Evolutionary conservation across 1,140 invertebrate species (phyloP).

Genomic region (Lithobius niger): DNA sequence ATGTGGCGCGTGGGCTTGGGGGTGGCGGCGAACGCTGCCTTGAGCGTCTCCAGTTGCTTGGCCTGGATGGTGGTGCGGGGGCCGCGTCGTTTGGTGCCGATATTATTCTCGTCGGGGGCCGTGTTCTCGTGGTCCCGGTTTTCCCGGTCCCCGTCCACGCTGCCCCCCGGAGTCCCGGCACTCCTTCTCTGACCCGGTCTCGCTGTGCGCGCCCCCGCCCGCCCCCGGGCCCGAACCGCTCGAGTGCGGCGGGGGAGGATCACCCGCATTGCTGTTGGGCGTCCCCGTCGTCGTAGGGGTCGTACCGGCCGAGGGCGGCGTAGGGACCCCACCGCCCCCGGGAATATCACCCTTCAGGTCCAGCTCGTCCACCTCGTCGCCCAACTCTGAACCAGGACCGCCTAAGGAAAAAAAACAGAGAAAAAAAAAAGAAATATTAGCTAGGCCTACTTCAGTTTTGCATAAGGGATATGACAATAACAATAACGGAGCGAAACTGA

Average conservation of each 20-base stretch:
- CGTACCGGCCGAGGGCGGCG: conserved; percentile 17
- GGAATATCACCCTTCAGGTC: conserved; percentile 27
- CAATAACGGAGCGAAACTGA: too few relatives aligned
- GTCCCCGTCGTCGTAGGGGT: conserved; percentile 27
- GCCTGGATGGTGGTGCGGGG: conserved; percentile 98
- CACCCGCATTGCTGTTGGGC: conserved; percentile 22
- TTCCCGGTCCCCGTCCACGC: conserved; percentile 68
- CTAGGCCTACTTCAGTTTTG: too few relatives aligned
- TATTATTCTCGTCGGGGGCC: conserved; percentile 71
- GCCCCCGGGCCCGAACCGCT: conserved; percentile 15
- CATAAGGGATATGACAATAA: too few relatives aligned
- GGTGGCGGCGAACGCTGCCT: conserved; percentile 93
- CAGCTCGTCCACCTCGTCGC: conserved; percentile 19
- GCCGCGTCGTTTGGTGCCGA: conserved; percentile 83
- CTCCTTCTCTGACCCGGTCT: conserved; percentile 16
- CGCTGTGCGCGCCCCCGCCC: conserved; percentile 20
- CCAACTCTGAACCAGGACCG: conserved; percentile 20
- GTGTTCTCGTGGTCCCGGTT: conserved; percentile 78
- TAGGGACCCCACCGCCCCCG: conserved; percentile 14
- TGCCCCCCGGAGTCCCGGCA: conserved; percentile 18
- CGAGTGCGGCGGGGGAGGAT: too few relatives aligned
- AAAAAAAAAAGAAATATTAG: too few relatives aligned
- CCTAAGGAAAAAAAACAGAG: conserved; percentile 26
- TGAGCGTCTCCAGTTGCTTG: conserved; percentile 91
- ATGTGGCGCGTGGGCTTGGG: conserved; percentile 98